Evolutionary conservation across 2,113 vertebrate genomes (phyloP).

Genomic region (Paradoxurus hermaphroditus): DNA sequence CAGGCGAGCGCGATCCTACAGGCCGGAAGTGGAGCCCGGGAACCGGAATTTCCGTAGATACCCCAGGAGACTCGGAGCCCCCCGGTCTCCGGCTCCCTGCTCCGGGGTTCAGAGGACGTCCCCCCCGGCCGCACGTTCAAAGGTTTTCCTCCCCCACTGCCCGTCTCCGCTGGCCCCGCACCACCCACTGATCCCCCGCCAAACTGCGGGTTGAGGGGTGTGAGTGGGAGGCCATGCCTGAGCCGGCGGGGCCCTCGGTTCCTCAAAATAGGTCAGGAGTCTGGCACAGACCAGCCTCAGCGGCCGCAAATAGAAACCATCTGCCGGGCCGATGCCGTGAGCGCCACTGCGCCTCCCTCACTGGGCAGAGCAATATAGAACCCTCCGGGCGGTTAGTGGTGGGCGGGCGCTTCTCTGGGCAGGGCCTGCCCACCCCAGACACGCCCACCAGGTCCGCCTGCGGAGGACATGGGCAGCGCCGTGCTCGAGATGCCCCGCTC

Average conservation of each 20-base stretch:
- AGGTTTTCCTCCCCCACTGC: not conserved
- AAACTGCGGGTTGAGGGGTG: not conserved
- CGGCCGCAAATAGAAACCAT: constrained; percentile 67
- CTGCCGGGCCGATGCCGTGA: not conserved
- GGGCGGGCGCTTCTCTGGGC: not conserved
- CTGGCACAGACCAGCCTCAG: constrained; percentile 30
- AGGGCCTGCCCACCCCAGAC: not conserved
- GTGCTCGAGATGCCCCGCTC: not conserved
- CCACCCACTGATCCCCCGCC: not conserved
- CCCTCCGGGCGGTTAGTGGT: not conserved
- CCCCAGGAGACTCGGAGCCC: not conserved
- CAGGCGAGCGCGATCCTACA: not conserved
- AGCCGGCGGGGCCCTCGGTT: not conserved
- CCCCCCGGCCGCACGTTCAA: not conserved
- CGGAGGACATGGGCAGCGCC: not conserved
- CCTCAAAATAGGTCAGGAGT: constrained; percentile 67
- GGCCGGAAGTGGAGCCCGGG: not conserved
- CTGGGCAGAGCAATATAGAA: not conserved
- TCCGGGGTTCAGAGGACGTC: not conserved
- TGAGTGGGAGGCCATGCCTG: not conserved
- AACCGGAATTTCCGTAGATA: not conserved
- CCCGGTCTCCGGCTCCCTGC: not conserved
- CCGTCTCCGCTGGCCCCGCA: not conserved
- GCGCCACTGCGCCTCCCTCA: not conserved
- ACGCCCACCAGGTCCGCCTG: not conserved